These are phyloP conservation scores for Chrysochloris asiatica DNA, from an alignment of 2,113 vertebrate species.

Conservation along the genomic window DNA sequence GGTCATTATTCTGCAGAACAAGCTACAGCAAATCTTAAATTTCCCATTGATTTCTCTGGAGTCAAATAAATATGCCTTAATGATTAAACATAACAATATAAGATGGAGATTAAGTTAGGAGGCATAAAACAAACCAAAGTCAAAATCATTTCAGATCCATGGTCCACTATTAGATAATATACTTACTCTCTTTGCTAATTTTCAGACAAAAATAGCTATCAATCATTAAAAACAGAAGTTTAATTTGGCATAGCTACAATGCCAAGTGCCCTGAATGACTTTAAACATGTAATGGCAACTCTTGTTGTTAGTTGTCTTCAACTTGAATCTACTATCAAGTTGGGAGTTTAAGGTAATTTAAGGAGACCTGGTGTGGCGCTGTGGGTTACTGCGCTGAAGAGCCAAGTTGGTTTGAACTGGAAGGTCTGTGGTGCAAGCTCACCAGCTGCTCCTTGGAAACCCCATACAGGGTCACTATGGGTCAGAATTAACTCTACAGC, in stretches of 20 bases:
- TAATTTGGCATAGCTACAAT: not conserved
- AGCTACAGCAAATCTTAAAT: not conserved
- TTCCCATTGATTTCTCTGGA: not conserved
- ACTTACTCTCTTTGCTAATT: not conserved
- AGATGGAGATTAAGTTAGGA: not conserved
- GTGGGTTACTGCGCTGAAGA: too few relatives aligned
- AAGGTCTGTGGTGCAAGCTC: too few relatives aligned
- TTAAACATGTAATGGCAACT: not conserved
- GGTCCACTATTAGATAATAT: not conserved
- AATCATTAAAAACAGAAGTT: not conserved
- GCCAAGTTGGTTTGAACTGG: too few relatives aligned
- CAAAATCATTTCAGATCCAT: not conserved
- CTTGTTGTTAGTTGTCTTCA: too few relatives aligned
- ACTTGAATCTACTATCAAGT: not conserved
- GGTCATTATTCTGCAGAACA: not conserved
- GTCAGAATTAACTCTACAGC: too few relatives aligned
- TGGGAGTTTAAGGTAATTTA: not conserved
- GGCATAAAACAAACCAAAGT: not conserved
- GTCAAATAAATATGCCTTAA: not conserved
- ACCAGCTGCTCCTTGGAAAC: too few relatives aligned
- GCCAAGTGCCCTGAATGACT: not conserved
- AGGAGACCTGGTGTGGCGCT: too few relatives aligned
- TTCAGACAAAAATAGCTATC: not conserved
- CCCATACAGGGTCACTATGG: too few relatives aligned
- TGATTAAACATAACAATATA: not conserved